A percentile compares a stretch with the other conserved stretches of the same genome.
These are phyloP conservation scores for Conistra vaccinii DNA, from an alignment of 2,888 invertebrate species.

Conservation along the genomic window DNA sequence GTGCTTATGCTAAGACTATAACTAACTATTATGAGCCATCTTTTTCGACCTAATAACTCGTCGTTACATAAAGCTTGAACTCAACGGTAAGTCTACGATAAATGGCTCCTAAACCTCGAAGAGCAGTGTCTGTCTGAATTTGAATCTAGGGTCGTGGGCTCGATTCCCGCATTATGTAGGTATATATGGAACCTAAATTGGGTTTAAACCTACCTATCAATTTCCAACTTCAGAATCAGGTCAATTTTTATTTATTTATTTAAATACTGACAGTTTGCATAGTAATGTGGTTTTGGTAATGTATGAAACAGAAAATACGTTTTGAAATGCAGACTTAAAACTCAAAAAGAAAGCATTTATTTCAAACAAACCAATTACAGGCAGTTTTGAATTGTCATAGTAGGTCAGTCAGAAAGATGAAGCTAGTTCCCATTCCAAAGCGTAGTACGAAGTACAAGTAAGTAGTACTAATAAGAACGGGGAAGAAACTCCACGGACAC, in stretches of 20 bases:
- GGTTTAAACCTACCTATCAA: neutral
- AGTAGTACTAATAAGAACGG: too few species aligned
- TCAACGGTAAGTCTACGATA: conserved; percentile 55
- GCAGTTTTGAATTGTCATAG: too few species aligned
- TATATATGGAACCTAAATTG: neutral
- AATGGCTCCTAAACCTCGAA: conserved; percentile 46
- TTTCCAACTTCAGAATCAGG: neutral
- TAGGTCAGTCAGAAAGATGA: too few species aligned
- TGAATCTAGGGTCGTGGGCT: conserved; percentile 18
- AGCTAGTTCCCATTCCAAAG: too few species aligned
- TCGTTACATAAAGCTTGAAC: conserved; percentile 52
- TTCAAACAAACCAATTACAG: too few species aligned
- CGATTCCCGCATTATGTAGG: neutral
- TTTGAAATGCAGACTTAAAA: neutral
- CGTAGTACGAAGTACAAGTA: too few species aligned
- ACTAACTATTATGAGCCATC: conserved; percentile 55
- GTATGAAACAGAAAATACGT: neutral
- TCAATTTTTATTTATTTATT: neutral
- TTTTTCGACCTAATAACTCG: conserved; percentile 61
- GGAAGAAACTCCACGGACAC: too few species aligned
- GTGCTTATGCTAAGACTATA: conserved; percentile 33
- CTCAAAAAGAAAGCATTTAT: too few species aligned
- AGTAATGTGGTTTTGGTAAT: neutral
- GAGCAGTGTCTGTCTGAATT: conserved; percentile 37
- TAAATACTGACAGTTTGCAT: neutral